A percentile compares a stretch with the other conserved stretches of the same genome.
These are phyloP conservation scores for Actinia tenebrosa DNA, from an alignment of 64 coral and sea anemone genomes.

Conservation along the genomic window DNA sequence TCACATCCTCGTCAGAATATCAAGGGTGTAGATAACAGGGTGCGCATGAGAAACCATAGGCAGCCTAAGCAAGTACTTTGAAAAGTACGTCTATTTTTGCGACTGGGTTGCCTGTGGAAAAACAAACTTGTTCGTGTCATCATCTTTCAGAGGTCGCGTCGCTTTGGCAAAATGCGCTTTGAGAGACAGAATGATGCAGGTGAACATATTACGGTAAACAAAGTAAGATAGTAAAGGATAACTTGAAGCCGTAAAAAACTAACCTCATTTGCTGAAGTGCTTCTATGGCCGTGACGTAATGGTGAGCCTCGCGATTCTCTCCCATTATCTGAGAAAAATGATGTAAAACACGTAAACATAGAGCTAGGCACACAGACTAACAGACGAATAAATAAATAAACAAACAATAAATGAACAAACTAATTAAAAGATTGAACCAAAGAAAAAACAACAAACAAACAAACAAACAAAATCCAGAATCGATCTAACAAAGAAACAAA, in stretches of 20 bases:
- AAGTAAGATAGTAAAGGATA: not conserved
- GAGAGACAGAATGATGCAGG: not conserved
- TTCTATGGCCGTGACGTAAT: constrained; percentile 87
- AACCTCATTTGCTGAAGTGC: constrained; percentile 96
- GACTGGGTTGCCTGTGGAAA: no score
- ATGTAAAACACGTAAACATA: constrained; percentile 22
- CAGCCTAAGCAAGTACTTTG: no score
- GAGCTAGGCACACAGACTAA: not conserved
- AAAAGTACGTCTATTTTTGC: no score
- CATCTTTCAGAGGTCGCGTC: no score
- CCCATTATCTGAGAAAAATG: not conserved
- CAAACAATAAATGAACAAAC: not conserved
- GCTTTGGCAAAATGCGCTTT: not conserved
- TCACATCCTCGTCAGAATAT: no score
- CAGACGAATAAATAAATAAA: no score
- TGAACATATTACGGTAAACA: not conserved
- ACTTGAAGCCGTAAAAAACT: not conserved
- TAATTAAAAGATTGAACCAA: no score
- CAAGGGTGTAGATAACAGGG: no score
- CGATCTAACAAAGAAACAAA: no score
- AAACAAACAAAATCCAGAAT: no score
- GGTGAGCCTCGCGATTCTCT: constrained; percentile 64
- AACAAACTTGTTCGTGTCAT: not conserved
- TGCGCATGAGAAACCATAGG: no score
- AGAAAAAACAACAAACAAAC: not conserved